Percentiles rank a stretch among this genome's conserved stretches.
Conservation (phyloP, 92 coral and sea anemone species). For the Umimayanthus chanpuru region DNA sequence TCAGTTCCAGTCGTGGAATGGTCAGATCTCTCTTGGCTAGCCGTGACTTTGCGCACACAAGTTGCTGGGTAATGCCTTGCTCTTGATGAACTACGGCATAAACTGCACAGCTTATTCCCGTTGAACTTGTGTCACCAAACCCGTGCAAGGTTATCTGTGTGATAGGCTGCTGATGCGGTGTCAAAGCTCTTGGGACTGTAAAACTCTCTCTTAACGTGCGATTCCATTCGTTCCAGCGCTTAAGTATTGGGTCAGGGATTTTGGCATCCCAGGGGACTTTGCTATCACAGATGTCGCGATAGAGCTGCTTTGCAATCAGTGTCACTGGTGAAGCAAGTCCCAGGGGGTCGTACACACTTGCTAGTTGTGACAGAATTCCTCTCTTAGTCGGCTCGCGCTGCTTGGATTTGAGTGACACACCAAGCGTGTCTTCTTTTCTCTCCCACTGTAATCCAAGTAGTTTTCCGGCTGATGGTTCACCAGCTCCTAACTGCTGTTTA, state of each 20-base stretch:
- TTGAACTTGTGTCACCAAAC: constrained; percentile 7
- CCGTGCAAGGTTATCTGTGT: constrained; percentile 34
- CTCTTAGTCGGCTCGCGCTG: no score
- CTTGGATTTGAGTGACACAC: no score
- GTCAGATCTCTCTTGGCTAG: constrained; percentile 49
- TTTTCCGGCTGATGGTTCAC: constrained; percentile 41
- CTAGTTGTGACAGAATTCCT: constrained; percentile 59
- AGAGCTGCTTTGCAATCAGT: constrained; percentile 57
- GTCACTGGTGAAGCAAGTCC: constrained; percentile 64
- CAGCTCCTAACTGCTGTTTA: no score
- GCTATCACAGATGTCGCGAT: constrained; percentile 61
- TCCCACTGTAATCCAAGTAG: constrained; percentile 64
- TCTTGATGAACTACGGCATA: constrained; percentile 13
- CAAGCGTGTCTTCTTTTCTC: neutral
- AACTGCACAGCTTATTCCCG: no score
- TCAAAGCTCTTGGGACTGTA: constrained; percentile 43
- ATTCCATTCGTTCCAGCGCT: no score
- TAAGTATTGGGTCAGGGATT: no score
- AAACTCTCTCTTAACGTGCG: constrained; percentile 35
- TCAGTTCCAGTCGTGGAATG: constrained; percentile 38
- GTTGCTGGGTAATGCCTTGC: constrained; percentile 50
- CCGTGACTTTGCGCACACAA: neutral
- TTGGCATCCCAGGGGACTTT: neutral
- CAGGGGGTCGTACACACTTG: constrained; percentile 64
- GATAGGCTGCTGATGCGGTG: neutral